Evolutionary conservation across 37 sponge, comb jelly and placozoan species (phyloP), one percentile per base, ranked within the genome.

Genomic region (Theonella swinhoei): DNA sequence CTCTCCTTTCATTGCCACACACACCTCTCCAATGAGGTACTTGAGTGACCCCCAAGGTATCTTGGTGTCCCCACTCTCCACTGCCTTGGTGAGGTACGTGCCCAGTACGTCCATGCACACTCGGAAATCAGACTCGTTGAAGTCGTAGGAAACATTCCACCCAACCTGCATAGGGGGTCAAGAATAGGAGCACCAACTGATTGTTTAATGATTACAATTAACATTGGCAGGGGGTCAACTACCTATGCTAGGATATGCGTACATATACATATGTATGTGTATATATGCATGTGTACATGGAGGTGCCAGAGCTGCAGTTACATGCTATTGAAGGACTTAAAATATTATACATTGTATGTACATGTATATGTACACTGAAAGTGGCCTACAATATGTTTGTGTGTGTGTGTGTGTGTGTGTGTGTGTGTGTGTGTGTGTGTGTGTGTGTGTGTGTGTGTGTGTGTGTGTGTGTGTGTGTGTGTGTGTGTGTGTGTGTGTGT

Each of bases 31-130:
- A 62, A 99, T 96, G 58, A 99, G 97, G 78, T 99, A 99, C 84
- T 99, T 99, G 38, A 99, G 95, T 40, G 95, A 94, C 62, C 93
- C 95, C 99, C 99, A 99, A 0, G 99, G 99, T 65, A 99, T 99
- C 79, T 88, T 96, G 31, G 90, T 85, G 42, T 99, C 99, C 0
- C 87, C 87, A 59, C 70, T 85, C 59, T 94, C 99, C 71, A 68
- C 77, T 3, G 99, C 81, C 58, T 99, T 99, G 67, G 64, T 96
- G 43, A 99, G 89, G 80, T 99, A 99, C 0, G 97, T 96, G 33
- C 78, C 81, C 75, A 99, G 86, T 0, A 99, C 76, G 68, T 94
- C 90, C 99, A 99, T 96, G 71, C 95, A 96, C 72, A 99, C 99
- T 25, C 94, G 83, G 79, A 96, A 96, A 79, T 99, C 99, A 41